Conservation (phyloP, 2,797 vertebrate species). For the Intellagama lesueurii region DNA sequence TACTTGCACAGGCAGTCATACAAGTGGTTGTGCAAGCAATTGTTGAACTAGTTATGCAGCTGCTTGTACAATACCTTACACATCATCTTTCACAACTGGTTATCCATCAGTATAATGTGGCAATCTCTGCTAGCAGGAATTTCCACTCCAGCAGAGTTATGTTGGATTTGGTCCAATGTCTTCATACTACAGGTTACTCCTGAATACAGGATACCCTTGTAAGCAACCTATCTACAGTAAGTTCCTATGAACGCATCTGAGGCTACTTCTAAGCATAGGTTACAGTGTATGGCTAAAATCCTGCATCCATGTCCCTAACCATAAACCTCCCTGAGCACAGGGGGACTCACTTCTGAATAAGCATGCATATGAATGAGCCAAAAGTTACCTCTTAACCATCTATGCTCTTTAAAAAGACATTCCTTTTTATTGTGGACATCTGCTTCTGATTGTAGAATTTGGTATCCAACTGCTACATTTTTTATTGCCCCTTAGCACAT, state of each 20-base stretch:
- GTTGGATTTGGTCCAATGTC: too few relatives aligned
- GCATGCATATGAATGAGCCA: neutral
- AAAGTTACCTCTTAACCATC: conserved; percentile 40
- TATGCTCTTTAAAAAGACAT: conserved; percentile 32
- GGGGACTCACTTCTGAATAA: neutral
- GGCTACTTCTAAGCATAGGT: neutral
- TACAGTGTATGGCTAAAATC: neutral
- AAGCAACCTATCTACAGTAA: neutral
- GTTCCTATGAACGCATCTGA: neutral
- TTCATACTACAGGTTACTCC: neutral
- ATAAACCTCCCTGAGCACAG: neutral
- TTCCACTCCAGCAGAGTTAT: too few relatives aligned
- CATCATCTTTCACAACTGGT: too few relatives aligned
- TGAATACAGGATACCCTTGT: neutral
- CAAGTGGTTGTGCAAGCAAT: too few relatives aligned
- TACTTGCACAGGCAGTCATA: too few relatives aligned
- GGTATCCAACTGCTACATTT: conserved; percentile 31
- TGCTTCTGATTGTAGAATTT: conserved; percentile 53
- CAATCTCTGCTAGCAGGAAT: too few relatives aligned
- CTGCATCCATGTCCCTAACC: neutral
- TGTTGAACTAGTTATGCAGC: too few relatives aligned
- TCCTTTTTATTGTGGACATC: conserved; percentile 40
- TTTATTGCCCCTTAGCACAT: conserved; percentile 47
- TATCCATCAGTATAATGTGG: too few relatives aligned
- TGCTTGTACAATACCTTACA: too few relatives aligned